These are phyloP conservation scores for Nibea coibor DNA, from an alignment of 2,113 vertebrate species.

Conservation along the genomic window DNA sequence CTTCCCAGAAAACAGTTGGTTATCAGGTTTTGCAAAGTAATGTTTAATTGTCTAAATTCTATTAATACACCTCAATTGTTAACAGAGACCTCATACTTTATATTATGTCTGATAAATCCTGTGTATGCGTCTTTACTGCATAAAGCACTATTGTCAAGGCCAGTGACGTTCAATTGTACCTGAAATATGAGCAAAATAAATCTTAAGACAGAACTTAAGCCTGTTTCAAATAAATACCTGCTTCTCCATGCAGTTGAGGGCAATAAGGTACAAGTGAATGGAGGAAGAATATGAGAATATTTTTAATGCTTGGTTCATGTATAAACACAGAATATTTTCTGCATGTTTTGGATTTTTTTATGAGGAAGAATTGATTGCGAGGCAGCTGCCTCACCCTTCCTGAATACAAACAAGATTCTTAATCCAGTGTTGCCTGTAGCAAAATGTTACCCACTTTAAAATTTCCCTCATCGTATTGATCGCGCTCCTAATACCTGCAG, in stretches of 20 bases:
- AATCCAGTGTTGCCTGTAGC: constrained; percentile 60
- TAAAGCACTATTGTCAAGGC: no score
- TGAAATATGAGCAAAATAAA: no score
- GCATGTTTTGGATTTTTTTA: constrained; percentile 30
- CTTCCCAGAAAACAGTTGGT: no score
- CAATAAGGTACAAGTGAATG: not conserved
- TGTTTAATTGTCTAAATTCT: no score
- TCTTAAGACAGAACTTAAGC: no score
- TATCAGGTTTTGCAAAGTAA: no score
- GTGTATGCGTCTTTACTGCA: no score
- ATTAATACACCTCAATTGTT: no score
- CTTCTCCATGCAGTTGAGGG: not conserved
- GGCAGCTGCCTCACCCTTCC: not conserved
- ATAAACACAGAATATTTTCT: constrained; percentile 20
- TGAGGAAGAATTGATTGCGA: constrained; percentile 36
- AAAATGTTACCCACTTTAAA: constrained; percentile 60
- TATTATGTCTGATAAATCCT: no score
- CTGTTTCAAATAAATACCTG: not conserved
- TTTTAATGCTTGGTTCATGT: not conserved
- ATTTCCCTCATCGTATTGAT: constrained; percentile 51
- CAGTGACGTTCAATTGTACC: no score
- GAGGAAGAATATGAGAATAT: not conserved
- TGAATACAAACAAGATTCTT: constrained; percentile 45
- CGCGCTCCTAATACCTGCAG: constrained; percentile 1
- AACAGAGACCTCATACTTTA: no score